These are phyloP conservation scores for Montipora capitata DNA, from an alignment of 92 coral and sea anemone species.

Conservation along the genomic window DNA sequence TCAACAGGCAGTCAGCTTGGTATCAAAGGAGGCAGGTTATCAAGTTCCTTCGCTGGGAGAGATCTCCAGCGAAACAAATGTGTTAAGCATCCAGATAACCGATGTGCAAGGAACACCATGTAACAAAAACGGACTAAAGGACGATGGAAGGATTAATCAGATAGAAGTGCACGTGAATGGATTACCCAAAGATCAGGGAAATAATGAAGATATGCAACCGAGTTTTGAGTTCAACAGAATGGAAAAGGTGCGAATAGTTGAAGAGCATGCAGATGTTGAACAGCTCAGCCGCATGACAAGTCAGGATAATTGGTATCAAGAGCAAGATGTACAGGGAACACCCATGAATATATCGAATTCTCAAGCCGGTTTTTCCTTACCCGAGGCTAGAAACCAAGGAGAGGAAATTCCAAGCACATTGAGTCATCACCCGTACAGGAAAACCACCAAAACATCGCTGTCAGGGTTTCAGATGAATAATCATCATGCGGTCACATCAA, in stretches of 20 bases:
- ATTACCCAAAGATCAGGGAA: background rate
- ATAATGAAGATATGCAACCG: background rate
- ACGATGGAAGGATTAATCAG: background rate
- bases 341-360: background rate
- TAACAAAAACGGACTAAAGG: background rate
- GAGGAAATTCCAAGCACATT: background rate
- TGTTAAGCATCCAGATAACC: slow-evolving; percentile 16
- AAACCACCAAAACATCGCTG: background rate
- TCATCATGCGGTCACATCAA: background rate
- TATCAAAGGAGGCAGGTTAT: background rate
- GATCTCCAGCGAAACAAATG: background rate
- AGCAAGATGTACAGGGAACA: background rate
- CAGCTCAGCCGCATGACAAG: background rate
- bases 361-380: background rate
- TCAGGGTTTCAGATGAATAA: background rate
- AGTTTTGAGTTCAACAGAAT: background rate
- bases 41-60: slow-evolving; percentile 9
- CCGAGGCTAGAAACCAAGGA: background rate
- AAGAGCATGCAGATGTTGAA: background rate
- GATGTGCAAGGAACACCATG: slow-evolving; percentile 27
- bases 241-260: background rate
- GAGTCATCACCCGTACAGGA: background rate
- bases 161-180: background rate
- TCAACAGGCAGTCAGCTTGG: background rate
- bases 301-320: background rate